Conservation (phyloP, 2,888 invertebrate species). For the Notodonta ziczac region DNA sequence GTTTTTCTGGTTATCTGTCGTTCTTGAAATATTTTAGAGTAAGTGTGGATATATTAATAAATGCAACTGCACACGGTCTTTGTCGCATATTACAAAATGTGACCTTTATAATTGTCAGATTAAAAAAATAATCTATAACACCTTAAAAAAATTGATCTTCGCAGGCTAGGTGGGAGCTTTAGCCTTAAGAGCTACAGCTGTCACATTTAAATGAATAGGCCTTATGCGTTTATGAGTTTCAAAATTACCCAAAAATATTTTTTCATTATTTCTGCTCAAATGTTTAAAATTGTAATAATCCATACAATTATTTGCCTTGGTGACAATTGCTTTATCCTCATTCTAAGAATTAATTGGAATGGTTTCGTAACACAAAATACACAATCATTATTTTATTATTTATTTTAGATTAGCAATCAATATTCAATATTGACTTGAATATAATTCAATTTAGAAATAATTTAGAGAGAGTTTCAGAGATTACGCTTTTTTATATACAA, state of each 20-base stretch:
- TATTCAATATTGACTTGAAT: conserved; percentile 84
- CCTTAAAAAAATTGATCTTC: too few species aligned
- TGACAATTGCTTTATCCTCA: not conserved
- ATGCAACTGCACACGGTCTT: too few species aligned
- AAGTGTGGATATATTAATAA: too few species aligned
- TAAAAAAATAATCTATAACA: too few species aligned
- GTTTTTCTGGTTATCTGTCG: too few species aligned
- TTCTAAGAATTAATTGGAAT: conserved; percentile 25
- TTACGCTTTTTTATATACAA: conserved; percentile 69
- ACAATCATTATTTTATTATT: conserved; percentile 60
- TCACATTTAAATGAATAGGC: not conserved
- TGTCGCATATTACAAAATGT: too few species aligned
- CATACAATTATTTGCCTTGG: not conserved
- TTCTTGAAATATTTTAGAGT: too few species aligned
- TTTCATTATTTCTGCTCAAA: not conserved
- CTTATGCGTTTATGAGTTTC: not conserved
- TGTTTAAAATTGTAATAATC: conserved; percentile 1
- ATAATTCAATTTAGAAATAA: conserved; percentile 69
- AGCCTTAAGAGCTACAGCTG: not conserved
- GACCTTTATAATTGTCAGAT: too few species aligned
- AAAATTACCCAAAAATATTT: not conserved
- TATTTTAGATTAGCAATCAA: conserved; percentile 71
- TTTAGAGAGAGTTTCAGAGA: conserved; percentile 65
- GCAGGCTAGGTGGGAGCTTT: too few species aligned
- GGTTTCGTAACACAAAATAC: conserved; percentile 55